Evolutionary conservation across 1,140 invertebrate species (phyloP).

Genomic region (Eurosta solidaginis): DNA sequence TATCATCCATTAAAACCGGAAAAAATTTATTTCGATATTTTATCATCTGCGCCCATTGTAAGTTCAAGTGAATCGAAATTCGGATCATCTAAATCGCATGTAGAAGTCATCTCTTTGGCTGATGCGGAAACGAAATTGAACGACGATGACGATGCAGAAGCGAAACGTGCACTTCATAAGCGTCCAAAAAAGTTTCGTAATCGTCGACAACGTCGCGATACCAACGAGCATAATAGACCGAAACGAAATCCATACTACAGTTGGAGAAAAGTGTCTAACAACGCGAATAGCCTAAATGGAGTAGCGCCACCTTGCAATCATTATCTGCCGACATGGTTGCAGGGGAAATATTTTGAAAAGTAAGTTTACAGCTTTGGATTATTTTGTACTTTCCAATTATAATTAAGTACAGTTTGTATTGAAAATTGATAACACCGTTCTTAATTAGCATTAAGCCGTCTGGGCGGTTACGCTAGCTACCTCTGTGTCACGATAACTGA

Average conservation of each 20-base stretch:
- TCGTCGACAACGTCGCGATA: conserved; percentile 44
- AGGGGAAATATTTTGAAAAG: conserved; percentile 14
- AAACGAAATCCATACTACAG: conserved; percentile 34
- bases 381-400: not conserved
- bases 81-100: conserved; percentile 34
- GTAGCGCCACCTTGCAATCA: not conserved
- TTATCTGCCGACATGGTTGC: not conserved
- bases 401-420: no score
- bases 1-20: conserved; percentile 30
- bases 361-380: not conserved
- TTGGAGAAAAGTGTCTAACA: not conserved
- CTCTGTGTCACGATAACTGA: no score
- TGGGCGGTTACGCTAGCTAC: no score
- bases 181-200: conserved; percentile 47
- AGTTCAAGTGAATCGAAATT: conserved; percentile 37
- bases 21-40: conserved; percentile 47
- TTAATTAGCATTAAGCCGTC: no score
- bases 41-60: conserved; percentile 45
- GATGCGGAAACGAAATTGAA: conserved; percentile 21
- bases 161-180: conserved; percentile 40
- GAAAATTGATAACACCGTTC: no score
- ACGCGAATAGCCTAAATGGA: not conserved
- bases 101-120: conserved; percentile 26
- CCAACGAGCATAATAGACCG: conserved; percentile 8
- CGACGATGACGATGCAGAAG: conserved; percentile 21